Percentiles rank a stretch among this genome's conserved stretches.
Conservation (phyloP, 2,797 vertebrate species). For the Aeoliscus strigatus region DNA sequence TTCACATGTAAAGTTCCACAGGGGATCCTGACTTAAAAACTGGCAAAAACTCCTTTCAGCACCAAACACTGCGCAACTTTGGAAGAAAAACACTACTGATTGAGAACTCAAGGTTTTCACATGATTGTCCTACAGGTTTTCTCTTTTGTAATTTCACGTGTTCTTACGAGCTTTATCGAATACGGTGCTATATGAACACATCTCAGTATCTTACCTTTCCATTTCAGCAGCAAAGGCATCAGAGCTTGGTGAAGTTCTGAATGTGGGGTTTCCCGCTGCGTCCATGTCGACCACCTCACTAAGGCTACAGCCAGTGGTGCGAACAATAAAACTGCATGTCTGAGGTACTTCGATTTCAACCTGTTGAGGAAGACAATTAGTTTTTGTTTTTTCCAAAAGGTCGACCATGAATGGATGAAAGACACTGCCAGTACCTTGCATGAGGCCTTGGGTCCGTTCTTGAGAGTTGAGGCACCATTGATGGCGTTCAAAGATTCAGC, state of each 20-base stretch:
- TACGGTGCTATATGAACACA: no score
- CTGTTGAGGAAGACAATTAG: slow-evolving; percentile 57
- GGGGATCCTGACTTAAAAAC: no score
- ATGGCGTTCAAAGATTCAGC: slow-evolving; percentile 83
- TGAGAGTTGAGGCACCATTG: slow-evolving; percentile 74
- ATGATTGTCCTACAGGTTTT: no score
- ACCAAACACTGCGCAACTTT: no score
- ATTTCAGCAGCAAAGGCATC: slow-evolving; percentile 85
- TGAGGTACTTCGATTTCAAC: slow-evolving; percentile 91
- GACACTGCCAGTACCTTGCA: slow-evolving; percentile 77
- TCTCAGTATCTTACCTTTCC: slow-evolving; percentile 79
- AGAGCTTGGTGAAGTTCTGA: slow-evolving; percentile 74
- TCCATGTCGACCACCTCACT: slow-evolving; percentile 76
- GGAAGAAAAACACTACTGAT: no score
- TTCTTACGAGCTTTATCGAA: no score
- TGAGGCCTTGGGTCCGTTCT: slow-evolving; percentile 80
- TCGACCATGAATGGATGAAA: not conserved
- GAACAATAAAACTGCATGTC: slow-evolving; percentile 80
- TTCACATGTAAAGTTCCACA: no score
- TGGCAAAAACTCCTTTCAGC: no score
- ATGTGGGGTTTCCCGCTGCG: slow-evolving; percentile 70
- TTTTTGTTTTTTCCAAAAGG: not conserved
- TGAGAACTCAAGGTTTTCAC: no score
- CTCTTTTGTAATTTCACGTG: no score
- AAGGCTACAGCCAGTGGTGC: slow-evolving; percentile 80